These are phyloP conservation scores for Phocides pigmalion DNA, from an alignment of 1,140 invertebrate species.

Conservation along the genomic window DNA sequence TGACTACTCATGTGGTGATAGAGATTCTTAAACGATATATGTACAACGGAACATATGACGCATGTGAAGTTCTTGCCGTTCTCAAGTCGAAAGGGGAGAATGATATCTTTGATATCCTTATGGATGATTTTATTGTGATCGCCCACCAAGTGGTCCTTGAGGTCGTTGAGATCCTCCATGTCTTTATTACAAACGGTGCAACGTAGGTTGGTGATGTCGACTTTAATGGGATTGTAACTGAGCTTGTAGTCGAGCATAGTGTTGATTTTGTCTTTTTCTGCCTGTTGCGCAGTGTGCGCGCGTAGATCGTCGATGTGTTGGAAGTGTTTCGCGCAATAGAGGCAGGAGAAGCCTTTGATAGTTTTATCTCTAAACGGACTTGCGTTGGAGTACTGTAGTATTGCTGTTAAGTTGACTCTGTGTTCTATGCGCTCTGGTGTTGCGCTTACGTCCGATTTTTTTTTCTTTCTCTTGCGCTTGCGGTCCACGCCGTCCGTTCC, in stretches of 20 bases:
- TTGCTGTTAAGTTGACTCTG: conserved; percentile 74
- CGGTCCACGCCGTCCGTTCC: conserved; percentile 64
- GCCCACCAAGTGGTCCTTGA: conserved; percentile 59
- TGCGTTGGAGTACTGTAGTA: conserved; percentile 75
- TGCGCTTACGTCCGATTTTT: conserved; percentile 68
- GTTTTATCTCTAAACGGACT: conserved; percentile 77
- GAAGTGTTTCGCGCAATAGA: conserved; percentile 73
- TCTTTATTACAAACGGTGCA: conserved; percentile 62
- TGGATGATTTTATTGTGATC: conserved; percentile 68
- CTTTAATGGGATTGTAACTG: conserved; percentile 75
- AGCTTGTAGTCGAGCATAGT: conserved; percentile 76
- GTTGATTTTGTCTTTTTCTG: conserved; percentile 74
- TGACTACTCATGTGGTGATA: conserved; percentile 79
- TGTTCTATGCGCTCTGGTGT: conserved; percentile 76
- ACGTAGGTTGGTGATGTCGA: conserved; percentile 68
- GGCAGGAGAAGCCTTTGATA: conserved; percentile 71
- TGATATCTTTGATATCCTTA: conserved; percentile 75
- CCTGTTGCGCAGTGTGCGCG: conserved; percentile 59
- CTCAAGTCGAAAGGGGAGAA: conserved; percentile 70
- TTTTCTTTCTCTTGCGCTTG: conserved; percentile 72
- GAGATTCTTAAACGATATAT: conserved; percentile 75
- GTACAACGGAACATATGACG: conserved; percentile 68
- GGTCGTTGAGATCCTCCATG: conserved; percentile 66
- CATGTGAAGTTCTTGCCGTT: conserved; percentile 69
- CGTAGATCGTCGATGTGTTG: conserved; percentile 63